phyloP scores from a whole-genome alignment of 2,888 invertebrate species.

The Odontocerum albicorne region DNA sequence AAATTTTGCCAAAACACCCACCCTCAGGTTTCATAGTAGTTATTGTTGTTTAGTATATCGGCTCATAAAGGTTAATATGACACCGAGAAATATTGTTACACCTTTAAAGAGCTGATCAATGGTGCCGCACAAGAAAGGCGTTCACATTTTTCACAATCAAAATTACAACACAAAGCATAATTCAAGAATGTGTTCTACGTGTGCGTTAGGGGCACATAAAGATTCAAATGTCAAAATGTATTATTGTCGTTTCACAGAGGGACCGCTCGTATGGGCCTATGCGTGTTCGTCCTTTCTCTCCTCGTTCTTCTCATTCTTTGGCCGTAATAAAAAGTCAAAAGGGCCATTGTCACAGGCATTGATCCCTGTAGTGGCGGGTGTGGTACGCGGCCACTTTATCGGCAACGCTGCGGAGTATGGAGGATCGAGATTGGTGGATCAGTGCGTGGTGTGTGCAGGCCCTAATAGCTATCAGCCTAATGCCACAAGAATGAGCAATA shows the following conservation, averaged over 20 bases:
- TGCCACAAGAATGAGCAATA: too few species aligned
- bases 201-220: conserved; percentile 34
- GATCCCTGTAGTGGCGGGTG: conserved; percentile 27
- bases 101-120: conserved; percentile 24
- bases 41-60: too few species aligned
- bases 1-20: too few species aligned
- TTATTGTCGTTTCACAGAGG: conserved; percentile 34
- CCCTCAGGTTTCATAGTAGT: too few species aligned
- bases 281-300: conserved; percentile 21
- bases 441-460: too few species aligned
- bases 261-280: conserved; percentile 13
- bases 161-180: conserved; percentile 37
- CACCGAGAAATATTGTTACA: conserved; percentile 21
- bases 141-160: conserved; percentile 37
- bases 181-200: conserved; percentile 35
- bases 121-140: conserved; percentile 30
- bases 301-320: conserved; percentile 22
- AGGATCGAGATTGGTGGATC: too few species aligned
- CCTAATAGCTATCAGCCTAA: too few species aligned
- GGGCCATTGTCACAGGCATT: conserved; percentile 29
- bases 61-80: conserved; percentile 18
- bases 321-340: conserved; percentile 27
- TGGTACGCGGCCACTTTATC: conserved; percentile 26
- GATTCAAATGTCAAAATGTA: conserved; percentile 36
- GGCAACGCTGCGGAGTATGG: too few species aligned